These are phyloP conservation scores for Paedocypris micromegethes DNA, from an alignment of 2,797 vertebrate genomes.

Conservation along the genomic window DNA sequence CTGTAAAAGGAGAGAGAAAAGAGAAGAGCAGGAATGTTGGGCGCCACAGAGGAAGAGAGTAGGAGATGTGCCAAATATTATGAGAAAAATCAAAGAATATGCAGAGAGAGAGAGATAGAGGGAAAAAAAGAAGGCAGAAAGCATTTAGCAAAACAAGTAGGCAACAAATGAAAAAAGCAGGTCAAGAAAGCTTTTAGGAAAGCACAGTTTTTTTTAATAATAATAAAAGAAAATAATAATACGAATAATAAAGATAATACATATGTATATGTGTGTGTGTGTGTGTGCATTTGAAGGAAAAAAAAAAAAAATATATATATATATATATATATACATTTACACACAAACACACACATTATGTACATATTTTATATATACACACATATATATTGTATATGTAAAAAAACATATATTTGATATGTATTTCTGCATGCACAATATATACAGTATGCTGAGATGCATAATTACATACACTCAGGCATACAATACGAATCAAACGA, in stretches of 20 bases:
- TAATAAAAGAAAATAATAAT: slow-evolving; percentile 2
- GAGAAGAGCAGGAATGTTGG: slow-evolving; percentile 53
- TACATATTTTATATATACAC: too few relatives aligned
- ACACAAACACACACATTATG: too few relatives aligned
- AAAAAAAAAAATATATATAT: too few relatives aligned
- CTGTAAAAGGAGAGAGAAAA: slow-evolving; percentile 74
- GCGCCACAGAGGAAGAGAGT: slow-evolving; percentile 56
- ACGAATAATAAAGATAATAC: background rate
- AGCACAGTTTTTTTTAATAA: background rate
- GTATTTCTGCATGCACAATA: too few relatives aligned
- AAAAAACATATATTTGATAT: too few relatives aligned
- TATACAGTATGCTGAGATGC: too few relatives aligned
- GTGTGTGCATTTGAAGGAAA: too few relatives aligned
- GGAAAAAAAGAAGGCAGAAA: background rate
- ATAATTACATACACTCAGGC: too few relatives aligned
- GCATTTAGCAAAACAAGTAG: background rate
- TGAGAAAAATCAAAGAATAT: slow-evolving; percentile 13
- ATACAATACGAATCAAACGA: too few relatives aligned
- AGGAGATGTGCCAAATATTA: slow-evolving; percentile 47
- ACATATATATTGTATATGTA: too few relatives aligned
- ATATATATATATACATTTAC: too few relatives aligned
- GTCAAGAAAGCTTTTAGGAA: background rate
- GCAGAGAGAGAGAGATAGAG: slow-evolving; percentile 3
- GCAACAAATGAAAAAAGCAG: background rate
- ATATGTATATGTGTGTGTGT: too few relatives aligned